Percentiles rank a stretch among this genome's conserved stretches.
Conservation (phyloP, 2,113 vertebrate genomes). For the Grantiella picta region DNA sequence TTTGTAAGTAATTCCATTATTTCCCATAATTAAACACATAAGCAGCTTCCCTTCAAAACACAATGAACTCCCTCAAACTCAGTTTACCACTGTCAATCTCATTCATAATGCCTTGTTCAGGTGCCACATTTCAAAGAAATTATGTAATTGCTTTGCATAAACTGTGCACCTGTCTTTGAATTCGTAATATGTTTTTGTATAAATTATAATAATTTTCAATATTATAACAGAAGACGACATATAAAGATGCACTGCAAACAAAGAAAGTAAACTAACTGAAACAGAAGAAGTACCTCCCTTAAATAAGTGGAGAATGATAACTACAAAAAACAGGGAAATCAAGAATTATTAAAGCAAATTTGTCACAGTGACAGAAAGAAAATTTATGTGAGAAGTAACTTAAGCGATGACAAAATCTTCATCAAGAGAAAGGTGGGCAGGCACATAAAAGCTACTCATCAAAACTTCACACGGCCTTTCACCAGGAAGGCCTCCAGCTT, state of each 20-base stretch:
- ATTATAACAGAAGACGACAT: background rate
- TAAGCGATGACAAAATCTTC: background rate
- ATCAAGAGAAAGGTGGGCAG: background rate
- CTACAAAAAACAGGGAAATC: background rate
- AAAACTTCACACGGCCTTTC: background rate
- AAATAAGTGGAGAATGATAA: background rate
- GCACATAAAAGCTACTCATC: background rate
- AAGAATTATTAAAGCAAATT: background rate
- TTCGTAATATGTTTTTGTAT: background rate
- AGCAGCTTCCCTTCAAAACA: background rate
- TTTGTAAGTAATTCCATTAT: background rate
- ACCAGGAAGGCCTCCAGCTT: background rate
- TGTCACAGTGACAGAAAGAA: background rate
- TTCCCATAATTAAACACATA: background rate
- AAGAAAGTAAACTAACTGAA: background rate
- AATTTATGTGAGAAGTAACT: background rate
- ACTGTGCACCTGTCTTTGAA: background rate
- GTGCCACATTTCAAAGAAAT: background rate
- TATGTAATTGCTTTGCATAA: background rate
- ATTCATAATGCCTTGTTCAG: background rate
- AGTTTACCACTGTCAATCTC: background rate
- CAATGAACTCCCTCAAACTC: background rate
- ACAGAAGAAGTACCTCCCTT: background rate
- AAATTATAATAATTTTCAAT: conserved; percentile 10
- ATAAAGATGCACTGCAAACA: background rate